Conservation (phyloP, 2,797 vertebrate species). For the Artibeus jamaicensis region DNA sequence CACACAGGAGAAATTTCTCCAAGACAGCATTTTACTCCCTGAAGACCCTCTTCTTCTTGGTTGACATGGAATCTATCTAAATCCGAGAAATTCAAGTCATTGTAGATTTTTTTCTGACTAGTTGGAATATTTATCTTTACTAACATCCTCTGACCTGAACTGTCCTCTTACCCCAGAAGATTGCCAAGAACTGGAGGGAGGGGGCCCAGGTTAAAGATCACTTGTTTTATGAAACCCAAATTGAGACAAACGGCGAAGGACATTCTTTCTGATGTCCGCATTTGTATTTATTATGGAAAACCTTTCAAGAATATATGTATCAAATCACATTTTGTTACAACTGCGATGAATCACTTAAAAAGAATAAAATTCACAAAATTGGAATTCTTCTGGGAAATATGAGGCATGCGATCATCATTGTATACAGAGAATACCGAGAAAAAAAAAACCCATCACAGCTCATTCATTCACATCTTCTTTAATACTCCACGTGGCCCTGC, state of each 20-base stretch:
- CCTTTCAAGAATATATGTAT: conserved; percentile 4
- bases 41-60: conserved; percentile 12
- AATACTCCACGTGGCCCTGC: neutral
- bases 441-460: neutral
- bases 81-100: conserved; percentile 24
- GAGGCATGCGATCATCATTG: neutral
- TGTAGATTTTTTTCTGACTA: conserved; percentile 24
- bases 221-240: conserved; percentile 36
- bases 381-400: conserved; percentile 27
- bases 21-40: conserved; percentile 39
- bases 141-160: conserved; percentile 6
- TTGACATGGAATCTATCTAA: conserved; percentile 35
- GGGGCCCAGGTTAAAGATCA: conserved; percentile 22
- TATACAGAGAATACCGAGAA: neutral
- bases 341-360: conserved; percentile 22
- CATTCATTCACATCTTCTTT: neutral
- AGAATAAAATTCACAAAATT: conserved; percentile 19
- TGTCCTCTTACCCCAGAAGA: neutral
- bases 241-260: conserved; percentile 36
- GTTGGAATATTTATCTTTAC: neutral
- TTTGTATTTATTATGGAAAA: conserved; percentile 50
- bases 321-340: conserved; percentile 49
- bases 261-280: conserved; percentile 29
- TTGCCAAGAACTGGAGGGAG: neutral
- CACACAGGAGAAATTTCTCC: conserved; percentile 36